Evolutionary conservation across 1,140 invertebrate genomes (phyloP), one percentile per base, ranked within the genome.

Genomic region (Pogonus chalceus): DNA sequence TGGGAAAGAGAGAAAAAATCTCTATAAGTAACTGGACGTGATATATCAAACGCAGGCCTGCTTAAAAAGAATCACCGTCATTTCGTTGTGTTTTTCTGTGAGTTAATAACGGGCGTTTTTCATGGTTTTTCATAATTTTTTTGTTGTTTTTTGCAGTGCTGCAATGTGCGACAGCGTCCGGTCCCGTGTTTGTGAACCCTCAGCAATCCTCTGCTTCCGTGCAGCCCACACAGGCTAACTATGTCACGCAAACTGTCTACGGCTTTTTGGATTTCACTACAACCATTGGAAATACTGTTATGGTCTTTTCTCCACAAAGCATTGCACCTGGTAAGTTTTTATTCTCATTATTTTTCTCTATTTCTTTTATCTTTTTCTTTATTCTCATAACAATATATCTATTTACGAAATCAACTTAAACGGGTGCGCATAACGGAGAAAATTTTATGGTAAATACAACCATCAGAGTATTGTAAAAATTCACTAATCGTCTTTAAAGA

Each of bases 181-280:
- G 37, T 43, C 37, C 37, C 4, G 37, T 43, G 18, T 43, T 43
- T 18, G 37, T 43, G 9, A 43, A 43, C 18, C 37, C 37, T 4
- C 7, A 7, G 3, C 7, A 43, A 4, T 7, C 37, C 4, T 4
- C 7, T 12, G 37, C 18, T 12, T 16, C 37, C 18, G 26, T 31
- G 14, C 37, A 43, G 37, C 9, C 9, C 9, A 43, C 37, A 12
- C 37, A 43, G 18, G 37, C 37, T 4, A 63, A 62, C 49, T 58
- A 59, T 55, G 72, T 81, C 35, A 83, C 84, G 18, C 88, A 90
- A 69, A 92, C 88, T 1, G 88, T 92, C n/a, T 89, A 91, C 61
- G 89, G 89, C 12, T 92, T 92, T 68, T 71, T 90, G 23, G 88
- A 92, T 69, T 92, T 92, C 65, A 88, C 87, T 2, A 92, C 89